These are phyloP conservation scores for Cathartes aura DNA, from an alignment of 2,113 vertebrate species.

Conservation along the genomic window DNA sequence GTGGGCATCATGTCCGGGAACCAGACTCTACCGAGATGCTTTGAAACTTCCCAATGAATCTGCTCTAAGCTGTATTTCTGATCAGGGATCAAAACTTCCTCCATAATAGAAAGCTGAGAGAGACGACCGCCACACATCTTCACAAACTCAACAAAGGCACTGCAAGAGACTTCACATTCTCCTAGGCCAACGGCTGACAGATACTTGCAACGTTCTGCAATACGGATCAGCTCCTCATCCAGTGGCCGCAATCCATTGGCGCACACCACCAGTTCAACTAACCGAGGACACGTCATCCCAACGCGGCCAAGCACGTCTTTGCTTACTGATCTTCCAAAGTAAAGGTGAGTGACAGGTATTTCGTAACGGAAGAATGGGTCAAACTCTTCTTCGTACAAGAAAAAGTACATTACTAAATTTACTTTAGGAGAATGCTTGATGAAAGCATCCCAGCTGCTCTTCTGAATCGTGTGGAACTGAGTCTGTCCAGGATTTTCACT, in stretches of 20 bases:
- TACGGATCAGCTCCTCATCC: conserved; percentile 96
- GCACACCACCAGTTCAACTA: conserved; percentile 96
- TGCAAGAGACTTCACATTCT: conserved; percentile 97
- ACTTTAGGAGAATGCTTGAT: conserved; percentile 95
- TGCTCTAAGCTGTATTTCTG: conserved; percentile 94
- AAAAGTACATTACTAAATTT: conserved; percentile 98
- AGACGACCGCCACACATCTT: conserved; percentile 95
- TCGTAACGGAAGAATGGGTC: conserved; percentile 94
- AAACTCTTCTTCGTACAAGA: conserved; percentile 96
- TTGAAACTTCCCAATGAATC: conserved; percentile 98
- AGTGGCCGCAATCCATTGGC: conserved; percentile 95
- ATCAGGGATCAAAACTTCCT: conserved; percentile 96
- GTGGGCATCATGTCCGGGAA: conserved; percentile 99
- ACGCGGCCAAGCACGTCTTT: conserved; percentile 96
- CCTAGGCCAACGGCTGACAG: conserved; percentile 94
- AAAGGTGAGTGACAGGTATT: conserved; percentile 94
- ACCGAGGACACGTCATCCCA: conserved; percentile 91
- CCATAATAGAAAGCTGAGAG: conserved; percentile 97
- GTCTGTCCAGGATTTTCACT: conserved; percentile 94
- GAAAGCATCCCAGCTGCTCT: conserved; percentile 99
- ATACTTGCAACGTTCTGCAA: conserved; percentile 92
- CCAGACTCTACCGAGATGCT: conserved; percentile 96
- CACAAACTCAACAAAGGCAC: conserved; percentile 97
- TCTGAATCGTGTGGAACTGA: conserved; percentile 93
- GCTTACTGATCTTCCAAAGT: conserved; percentile 95